phyloP scores from a whole-genome alignment of 2,888 invertebrate species.

The Chloroclysta siterata region DNA sequence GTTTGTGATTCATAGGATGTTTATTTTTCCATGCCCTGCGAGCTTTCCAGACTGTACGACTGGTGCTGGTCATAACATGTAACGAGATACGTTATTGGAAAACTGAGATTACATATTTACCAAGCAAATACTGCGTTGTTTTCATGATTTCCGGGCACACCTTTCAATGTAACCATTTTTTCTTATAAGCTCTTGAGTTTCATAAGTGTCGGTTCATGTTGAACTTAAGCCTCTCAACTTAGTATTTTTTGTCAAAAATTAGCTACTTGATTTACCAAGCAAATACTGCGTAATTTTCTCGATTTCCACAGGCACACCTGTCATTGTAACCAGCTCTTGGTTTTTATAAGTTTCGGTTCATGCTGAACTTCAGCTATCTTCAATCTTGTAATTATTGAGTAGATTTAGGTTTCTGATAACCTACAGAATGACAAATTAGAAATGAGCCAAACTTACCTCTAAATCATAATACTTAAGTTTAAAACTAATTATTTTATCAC shows the following conservation, averaged over 20 bases:
- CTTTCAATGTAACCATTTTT: neutral
- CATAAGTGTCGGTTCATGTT: neutral
- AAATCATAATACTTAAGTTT: neutral
- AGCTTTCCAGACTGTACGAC: slow-evolving; percentile 34
- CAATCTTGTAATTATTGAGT: neutral
- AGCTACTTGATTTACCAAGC: neutral
- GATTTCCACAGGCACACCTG: neutral
- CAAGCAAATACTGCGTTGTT: neutral
- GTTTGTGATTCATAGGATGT: slow-evolving; percentile 36
- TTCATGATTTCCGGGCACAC: neutral
- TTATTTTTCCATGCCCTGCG: slow-evolving; percentile 34
- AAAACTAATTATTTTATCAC: neutral
- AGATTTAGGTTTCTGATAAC: neutral
- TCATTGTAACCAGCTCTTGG: neutral
- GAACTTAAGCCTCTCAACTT: neutral
- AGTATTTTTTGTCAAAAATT: no score
- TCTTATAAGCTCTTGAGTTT: neutral
- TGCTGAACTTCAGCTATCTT: neutral
- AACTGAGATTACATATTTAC: slow-evolving; percentile 8
- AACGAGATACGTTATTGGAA: slow-evolving; percentile 15
- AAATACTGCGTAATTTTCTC: neutral
- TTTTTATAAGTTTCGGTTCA: neutral
- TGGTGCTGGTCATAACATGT: slow-evolving; percentile 24
- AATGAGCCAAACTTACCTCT: slow-evolving; percentile 32
- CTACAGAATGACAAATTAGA: slow-evolving; percentile 17